Evolutionary conservation across 2,113 vertebrate genomes (phyloP), one percentile per base, ranked within the genome.

Genomic region (Rallus limicola): DNA sequence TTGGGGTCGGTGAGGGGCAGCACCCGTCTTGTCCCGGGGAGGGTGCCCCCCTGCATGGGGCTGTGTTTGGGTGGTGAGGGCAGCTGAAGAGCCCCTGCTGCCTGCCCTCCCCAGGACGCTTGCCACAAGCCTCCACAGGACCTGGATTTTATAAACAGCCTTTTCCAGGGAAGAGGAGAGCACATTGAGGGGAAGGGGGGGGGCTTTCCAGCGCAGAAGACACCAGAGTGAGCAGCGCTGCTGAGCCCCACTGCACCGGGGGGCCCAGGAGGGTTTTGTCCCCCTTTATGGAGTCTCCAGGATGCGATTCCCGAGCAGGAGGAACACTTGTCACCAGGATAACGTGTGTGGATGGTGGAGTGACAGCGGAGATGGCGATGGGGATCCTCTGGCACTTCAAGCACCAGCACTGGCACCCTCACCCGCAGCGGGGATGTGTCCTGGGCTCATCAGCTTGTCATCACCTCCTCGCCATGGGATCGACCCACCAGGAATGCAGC

Each of bases 151-250:
- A 13, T 14, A 4, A 52, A 1, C 13, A 8, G 2, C 36, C n/a
- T 44, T 59, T 46, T 6, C 23, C 12, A 7, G n/a, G 26, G 10
- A 0, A 17, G 67, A 24, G 20, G 10, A 29, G 60, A 60, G 0
- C 3, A 3, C 44, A 17, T 17, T 46, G 44, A 38, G 63, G 75
- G 33, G 15, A 44, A 81, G 67, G 11, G 15, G 11, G 15, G 26
- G n/a, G 42, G 2, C 4, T 72, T 82, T 67, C 7, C 75, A 34
- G 67, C 29, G 3, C 38, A 12, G 82, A 20, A 40, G 55, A 9
- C 0, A 0, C 0, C 2, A 1, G 2, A 53, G 23, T 0, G 0
- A 21, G 55, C 59, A 4, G 70, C 46, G 2, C 26, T 0, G 2
- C 75, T 31, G n/a, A 50, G 26, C 53, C 48, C 72, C 14, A 9